These are phyloP conservation scores for Todiramphus chloris DNA, from an alignment of 2,113 vertebrate genomes.

Conservation along the genomic window DNA sequence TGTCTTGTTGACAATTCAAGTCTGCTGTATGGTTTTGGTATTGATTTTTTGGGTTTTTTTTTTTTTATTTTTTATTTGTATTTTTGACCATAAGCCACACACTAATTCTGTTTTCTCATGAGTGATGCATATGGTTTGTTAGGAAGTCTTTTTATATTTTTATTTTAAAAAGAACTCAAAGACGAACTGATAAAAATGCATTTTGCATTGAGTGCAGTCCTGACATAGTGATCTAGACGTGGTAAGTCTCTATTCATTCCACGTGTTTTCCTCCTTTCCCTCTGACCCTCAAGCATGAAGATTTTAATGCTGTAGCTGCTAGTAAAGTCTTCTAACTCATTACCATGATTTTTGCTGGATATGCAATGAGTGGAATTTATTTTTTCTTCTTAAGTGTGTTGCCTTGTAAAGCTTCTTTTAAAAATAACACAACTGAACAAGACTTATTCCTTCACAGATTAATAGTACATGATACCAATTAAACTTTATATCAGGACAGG, in stretches of 20 bases:
- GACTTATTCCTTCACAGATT: background rate
- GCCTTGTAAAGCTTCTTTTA: background rate
- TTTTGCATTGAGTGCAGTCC: background rate
- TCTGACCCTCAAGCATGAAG: background rate
- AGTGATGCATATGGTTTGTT: background rate
- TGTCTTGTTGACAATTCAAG: background rate
- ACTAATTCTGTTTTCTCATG: background rate
- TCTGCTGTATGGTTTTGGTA: background rate
- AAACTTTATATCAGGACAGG: background rate
- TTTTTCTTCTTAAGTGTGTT: background rate
- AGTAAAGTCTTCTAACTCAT: background rate
- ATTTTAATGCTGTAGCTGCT: conserved; percentile 16
- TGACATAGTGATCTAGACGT: background rate
- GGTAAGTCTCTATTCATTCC: background rate
- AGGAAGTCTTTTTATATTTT: background rate
- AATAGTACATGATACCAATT: background rate
- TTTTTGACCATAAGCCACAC: background rate
- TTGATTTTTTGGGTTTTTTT: background rate
- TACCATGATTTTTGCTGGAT: background rate
- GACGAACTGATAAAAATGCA: background rate
- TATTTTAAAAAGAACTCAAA: background rate
- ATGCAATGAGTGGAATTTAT: background rate
- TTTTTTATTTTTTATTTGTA: too few relatives aligned
- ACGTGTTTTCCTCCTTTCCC: background rate
- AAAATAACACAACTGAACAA: background rate